A percentile compares a stretch with the other conserved stretches of the same genome.
Evolutionary conservation across 30 jellyfish, hydroid and myxozoan species (phyloP).

Genomic region (Aurelia coerulea): DNA sequence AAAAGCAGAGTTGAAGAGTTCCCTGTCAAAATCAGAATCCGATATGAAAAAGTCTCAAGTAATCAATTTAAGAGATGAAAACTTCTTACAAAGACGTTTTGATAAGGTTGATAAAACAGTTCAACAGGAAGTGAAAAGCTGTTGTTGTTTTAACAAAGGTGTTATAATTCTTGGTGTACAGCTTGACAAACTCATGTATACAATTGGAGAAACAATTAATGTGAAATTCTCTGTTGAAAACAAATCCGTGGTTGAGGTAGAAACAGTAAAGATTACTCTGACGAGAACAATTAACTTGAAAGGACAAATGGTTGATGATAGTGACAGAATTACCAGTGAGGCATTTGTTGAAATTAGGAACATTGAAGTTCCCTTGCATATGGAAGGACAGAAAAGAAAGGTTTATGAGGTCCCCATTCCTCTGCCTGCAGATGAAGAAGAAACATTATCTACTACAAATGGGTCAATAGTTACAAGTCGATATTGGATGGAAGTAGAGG

Average conservation of each 20-base stretch:
- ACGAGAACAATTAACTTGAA: slow-evolving; percentile 21
- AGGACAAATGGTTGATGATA: slow-evolving; percentile 27
- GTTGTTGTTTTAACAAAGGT: slow-evolving; percentile 63
- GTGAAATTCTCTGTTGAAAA: slow-evolving; percentile 48
- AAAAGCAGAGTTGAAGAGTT: slow-evolving; percentile 38
- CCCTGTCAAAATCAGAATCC: neutral
- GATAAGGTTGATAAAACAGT: neutral
- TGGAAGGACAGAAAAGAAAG: slow-evolving; percentile 21
- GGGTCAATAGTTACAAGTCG: slow-evolving; percentile 45
- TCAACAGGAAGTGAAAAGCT: neutral
- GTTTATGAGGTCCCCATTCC: slow-evolving; percentile 5
- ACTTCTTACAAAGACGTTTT: neutral
- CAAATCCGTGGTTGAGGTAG: slow-evolving; percentile 16
- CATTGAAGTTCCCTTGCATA: slow-evolving; percentile 20
- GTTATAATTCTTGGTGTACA: slow-evolving; percentile 15
- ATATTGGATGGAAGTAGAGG: slow-evolving; percentile 37
- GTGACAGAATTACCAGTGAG: slow-evolving; percentile 1
- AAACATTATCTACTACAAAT: slow-evolving; percentile 18
- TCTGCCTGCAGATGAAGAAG: neutral
- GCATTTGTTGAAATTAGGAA: slow-evolving; percentile 27
- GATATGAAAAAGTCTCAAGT: neutral
- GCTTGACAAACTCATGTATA: slow-evolving; percentile 38
- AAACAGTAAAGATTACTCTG: slow-evolving; percentile 27
- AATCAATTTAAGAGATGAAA: slow-evolving; percentile 33
- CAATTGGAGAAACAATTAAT: slow-evolving; percentile 57